These are phyloP conservation scores for Carduelis carduelis DNA, from an alignment of 2,797 vertebrate species.

Conservation along the genomic window DNA sequence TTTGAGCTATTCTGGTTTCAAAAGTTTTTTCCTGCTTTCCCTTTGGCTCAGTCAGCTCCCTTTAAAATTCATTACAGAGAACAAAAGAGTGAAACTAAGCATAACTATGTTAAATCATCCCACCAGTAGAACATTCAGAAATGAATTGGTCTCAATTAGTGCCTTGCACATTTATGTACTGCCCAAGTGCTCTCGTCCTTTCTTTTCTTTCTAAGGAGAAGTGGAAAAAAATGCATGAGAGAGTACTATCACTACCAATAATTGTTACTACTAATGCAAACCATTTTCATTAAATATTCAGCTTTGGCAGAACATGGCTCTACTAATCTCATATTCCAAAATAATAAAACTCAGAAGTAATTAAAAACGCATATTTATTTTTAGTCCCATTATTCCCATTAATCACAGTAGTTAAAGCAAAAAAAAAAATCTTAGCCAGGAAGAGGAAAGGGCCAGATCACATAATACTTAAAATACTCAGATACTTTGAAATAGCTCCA, in stretches of 20 bases:
- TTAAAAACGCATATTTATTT: neutral
- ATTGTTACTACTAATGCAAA: neutral
- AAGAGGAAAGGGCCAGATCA: neutral
- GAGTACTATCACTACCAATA: neutral
- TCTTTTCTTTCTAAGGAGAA: neutral
- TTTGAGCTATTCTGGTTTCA: neutral
- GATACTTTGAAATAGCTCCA: neutral
- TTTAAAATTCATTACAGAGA: constrained; percentile 23
- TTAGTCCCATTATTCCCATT: neutral
- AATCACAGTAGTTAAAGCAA: neutral
- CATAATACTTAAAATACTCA: neutral
- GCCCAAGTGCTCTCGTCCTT: neutral
- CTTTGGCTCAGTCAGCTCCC: neutral
- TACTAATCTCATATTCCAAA: constrained; percentile 3
- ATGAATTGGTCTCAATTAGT: neutral
- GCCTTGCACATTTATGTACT: neutral
- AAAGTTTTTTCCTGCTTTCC: neutral
- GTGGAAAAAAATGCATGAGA: neutral
- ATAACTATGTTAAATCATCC: neutral
- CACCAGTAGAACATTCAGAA: neutral
- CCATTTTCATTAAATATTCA: neutral
- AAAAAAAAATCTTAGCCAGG: neutral
- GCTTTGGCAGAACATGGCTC: neutral
- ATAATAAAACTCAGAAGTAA: neutral
- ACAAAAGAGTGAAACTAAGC: neutral